These are phyloP conservation scores for Microtus oregoni DNA, from an alignment of 2,113 vertebrate species.

Conservation along the genomic window DNA sequence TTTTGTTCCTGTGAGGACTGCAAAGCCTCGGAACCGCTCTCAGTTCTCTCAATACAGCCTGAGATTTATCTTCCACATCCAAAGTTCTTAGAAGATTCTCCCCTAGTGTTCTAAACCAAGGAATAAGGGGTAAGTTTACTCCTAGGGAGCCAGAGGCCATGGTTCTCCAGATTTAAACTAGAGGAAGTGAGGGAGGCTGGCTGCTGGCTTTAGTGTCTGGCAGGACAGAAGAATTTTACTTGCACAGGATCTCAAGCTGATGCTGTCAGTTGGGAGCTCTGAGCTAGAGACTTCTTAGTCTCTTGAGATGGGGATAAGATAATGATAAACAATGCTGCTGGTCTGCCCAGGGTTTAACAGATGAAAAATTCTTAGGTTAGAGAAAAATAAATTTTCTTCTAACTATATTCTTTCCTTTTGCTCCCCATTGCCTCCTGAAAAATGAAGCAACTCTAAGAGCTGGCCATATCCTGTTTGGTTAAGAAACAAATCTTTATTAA, in stretches of 20 bases:
- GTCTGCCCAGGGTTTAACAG: not conserved
- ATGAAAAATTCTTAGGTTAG: conserved; percentile 33
- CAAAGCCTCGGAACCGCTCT: not conserved
- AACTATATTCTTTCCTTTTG: conserved; percentile 15
- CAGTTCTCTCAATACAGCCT: not conserved
- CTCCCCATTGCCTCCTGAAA: not conserved
- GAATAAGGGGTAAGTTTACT: not conserved
- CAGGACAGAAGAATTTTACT: not conserved
- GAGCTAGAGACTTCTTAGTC: not conserved
- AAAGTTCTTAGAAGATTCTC: not conserved
- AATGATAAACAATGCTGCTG: not conserved
- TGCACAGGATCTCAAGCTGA: not conserved
- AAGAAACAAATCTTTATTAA: conserved; percentile 39
- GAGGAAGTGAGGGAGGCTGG: not conserved
- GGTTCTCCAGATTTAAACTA: not conserved
- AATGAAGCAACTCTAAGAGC: conserved; percentile 57
- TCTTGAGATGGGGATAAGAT: not conserved
- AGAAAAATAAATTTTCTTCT: conserved; percentile 36
- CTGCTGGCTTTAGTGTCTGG: not conserved
- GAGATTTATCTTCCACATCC: not conserved
- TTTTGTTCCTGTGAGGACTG: not conserved
- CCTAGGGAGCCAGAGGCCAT: not conserved
- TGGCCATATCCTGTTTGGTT: conserved; percentile 10
- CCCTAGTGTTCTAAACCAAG: not conserved
- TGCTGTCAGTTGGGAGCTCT: not conserved